A percentile compares a stretch with the other conserved stretches of the same genome.
phyloP scores from a whole-genome alignment of 1,140 invertebrate species.

The Cryptotermes secundus region DNA sequence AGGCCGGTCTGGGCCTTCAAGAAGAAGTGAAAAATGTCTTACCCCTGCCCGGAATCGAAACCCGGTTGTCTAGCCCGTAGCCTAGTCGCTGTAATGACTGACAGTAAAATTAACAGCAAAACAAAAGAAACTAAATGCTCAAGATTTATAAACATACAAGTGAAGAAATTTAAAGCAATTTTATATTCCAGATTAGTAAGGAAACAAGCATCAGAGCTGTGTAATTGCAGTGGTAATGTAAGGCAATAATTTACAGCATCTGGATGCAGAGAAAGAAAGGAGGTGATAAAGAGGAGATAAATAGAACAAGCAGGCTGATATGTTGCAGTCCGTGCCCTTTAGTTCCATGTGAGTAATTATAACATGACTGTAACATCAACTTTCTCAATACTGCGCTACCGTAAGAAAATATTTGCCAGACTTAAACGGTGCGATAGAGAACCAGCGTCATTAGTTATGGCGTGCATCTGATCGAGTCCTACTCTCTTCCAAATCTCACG shows the following conservation, averaged over 20 bases:
- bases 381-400: not conserved
- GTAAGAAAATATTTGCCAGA: too few species aligned
- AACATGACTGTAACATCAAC: not conserved
- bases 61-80: too few species aligned
- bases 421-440: too few species aligned
- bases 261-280: not conserved
- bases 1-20: too few species aligned
- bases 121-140: not conserved
- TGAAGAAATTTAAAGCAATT: not conserved
- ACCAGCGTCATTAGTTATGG: too few species aligned
- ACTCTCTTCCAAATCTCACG: too few species aligned
- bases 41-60: too few species aligned
- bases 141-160: not conserved
- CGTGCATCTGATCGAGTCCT: too few species aligned
- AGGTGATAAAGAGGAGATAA: not conserved
- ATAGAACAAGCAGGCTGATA: not conserved
- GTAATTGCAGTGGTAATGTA: not conserved
- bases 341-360: not conserved
- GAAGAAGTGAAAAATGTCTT: too few species aligned
- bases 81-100: too few species aligned
- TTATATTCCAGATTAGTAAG: not conserved
- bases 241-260: not conserved
- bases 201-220: not conserved
- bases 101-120: not conserved
- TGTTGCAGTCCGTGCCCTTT: not conserved